phyloP scores from a whole-genome alignment of 1,140 invertebrate genomes.

The Oryctes rhinoceros region DNA sequence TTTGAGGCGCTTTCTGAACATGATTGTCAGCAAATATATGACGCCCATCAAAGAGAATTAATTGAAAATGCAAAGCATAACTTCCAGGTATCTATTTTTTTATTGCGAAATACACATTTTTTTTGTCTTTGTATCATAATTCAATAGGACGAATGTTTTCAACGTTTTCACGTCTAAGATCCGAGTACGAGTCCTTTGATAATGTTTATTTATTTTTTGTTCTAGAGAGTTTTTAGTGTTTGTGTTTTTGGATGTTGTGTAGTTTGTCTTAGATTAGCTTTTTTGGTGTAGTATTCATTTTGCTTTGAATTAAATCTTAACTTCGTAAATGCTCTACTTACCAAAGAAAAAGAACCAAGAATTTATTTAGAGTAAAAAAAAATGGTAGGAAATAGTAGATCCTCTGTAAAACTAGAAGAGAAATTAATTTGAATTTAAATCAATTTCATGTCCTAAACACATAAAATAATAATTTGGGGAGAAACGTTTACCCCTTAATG shows the following conservation, averaged over 20 bases:
- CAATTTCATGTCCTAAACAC: too few species aligned
- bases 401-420: neutral
- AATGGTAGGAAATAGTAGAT: neutral
- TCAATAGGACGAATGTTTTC: conserved; percentile 26
- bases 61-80: conserved; percentile 91
- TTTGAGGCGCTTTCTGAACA: conserved; percentile 90
- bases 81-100: conserved; percentile 72
- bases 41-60: conserved; percentile 92
- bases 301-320: conserved; percentile 2
- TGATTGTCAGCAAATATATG: conserved; percentile 93
- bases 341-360: neutral
- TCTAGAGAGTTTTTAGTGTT: neutral
- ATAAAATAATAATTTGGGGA: neutral
- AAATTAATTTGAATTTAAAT: neutral
- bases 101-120: conserved; percentile 2
- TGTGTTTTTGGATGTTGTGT: conserved; percentile 11
- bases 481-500: neutral
- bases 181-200: neutral
- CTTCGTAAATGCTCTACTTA: neutral
- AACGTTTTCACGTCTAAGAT: neutral
- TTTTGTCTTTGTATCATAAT: neutral
- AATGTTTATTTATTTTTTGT: neutral
- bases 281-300: conserved; percentile 8
- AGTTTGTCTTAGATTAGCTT: conserved; percentile 15
- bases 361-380: neutral